Base-by-base conservation (phyloP, 2,113 vertebrate species). In the Prunella himalayana region DNA sequence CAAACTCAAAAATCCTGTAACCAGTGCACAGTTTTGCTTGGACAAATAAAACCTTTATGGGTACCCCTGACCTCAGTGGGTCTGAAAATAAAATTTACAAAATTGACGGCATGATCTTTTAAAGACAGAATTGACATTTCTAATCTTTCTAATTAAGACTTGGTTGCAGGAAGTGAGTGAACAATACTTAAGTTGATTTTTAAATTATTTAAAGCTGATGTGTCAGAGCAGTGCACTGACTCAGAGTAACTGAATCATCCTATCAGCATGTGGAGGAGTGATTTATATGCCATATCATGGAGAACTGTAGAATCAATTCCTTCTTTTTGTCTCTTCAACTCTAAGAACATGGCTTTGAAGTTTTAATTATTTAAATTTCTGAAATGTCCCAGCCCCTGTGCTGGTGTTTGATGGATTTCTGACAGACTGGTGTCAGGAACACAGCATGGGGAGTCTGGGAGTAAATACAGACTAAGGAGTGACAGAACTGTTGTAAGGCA, bases 241-340 rank as follows among this genome's bases (percentile, higher is more conserved):
- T 96, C 94, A 92, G 70, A 88, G 69, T 35, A 50, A 54, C 76
- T 97, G 96, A 96, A 94, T 97, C 96, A 97, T 86, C 92, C 79
- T 49, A 59, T 78, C 86, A 73, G 72, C 28, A 0, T 78, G 68
- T 86, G 94, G 88, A 92, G 80, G 94, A 94, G 91, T 83, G 82
- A 91, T 94, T 80, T 95, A 23, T 68, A 31, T 70, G 85, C 82
- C 54, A 24, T 31, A 44, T 45, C 37, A 39, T 3, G 9, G 42
- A 79, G 92, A 73, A 61, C 79, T 77, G 71, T 13, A 33, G 63
- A 78, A 81, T 93, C 80, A 86, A 56, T 93, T 59, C 76, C 39
- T 7, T 54, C 60, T 77, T 60, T 73, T 73, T 94, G 50, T 80
- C 94, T 73, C 68, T 35, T 73, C 54, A 57, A 63, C 33, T 53